Conservation (phyloP, 2,888 invertebrate genomes). For the Ypsolopha scabrella region DNA sequence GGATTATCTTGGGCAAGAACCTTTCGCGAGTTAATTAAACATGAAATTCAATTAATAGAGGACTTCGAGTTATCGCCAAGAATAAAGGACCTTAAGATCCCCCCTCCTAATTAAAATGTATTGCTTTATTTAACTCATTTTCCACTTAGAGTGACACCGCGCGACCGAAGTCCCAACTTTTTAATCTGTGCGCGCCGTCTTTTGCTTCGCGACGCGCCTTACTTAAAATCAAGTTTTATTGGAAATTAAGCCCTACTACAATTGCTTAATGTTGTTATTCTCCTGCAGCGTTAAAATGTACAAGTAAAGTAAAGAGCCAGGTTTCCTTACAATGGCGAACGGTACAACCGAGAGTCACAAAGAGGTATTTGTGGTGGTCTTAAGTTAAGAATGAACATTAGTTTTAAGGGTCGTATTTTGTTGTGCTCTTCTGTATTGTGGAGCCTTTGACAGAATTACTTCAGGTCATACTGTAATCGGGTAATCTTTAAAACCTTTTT, state of each 20-base stretch:
- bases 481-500: slow-evolving; percentile 2
- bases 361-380: slow-evolving; percentile 67
- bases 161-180: slow-evolving; percentile 63
- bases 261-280: slow-evolving; percentile 17
- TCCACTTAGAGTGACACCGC: slow-evolving; percentile 67
- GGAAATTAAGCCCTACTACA: slow-evolving; percentile 14
- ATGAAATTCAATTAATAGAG: slow-evolving; percentile 70
- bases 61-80: slow-evolving; percentile 61
- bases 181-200: slow-evolving; percentile 57
- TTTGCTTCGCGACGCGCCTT: slow-evolving; percentile 33
- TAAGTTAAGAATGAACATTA: slow-evolving; percentile 67
- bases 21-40: slow-evolving; percentile 59
- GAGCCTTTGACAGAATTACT: slow-evolving; percentile 65
- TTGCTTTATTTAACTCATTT: slow-evolving; percentile 71
- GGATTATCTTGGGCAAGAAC: slow-evolving; percentile 51
- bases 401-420: slow-evolving; percentile 69
- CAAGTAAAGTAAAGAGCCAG: slow-evolving; percentile 33
- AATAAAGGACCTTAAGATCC: slow-evolving; percentile 57
- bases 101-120: slow-evolving; percentile 69
- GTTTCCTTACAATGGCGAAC: slow-evolving; percentile 33
- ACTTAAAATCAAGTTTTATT: slow-evolving; percentile 16
- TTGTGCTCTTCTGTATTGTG: slow-evolving; percentile 56
- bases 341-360: slow-evolving; percentile 56
- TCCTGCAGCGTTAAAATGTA: slow-evolving; percentile 13
- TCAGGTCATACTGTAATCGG: slow-evolving; percentile 61